Evolutionary conservation across 2,113 vertebrate species (phyloP).

Genomic region (Pungitius pungitius): DNA sequence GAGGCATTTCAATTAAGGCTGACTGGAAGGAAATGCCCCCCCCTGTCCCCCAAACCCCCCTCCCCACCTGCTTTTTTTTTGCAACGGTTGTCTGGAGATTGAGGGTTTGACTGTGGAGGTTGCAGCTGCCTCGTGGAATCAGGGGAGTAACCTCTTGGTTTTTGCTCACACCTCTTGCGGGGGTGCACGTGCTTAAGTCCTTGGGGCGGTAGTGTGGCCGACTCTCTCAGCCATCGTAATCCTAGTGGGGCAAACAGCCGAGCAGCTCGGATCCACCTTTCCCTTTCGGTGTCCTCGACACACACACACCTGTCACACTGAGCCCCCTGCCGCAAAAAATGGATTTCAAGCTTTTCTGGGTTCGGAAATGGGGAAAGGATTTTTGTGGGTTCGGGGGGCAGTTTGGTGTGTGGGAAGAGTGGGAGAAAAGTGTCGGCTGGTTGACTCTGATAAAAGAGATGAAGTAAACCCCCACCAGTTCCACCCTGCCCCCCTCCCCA

Average conservation of each 20-base stretch:
- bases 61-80: background rate
- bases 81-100: slow-evolving; percentile 63
- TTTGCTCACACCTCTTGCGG: slow-evolving; percentile 20
- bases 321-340: slow-evolving; percentile 45
- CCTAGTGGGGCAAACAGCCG: background rate
- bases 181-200: background rate
- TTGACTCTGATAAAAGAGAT: slow-evolving; percentile 41
- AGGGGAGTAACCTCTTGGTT: slow-evolving; percentile 55
- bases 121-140: slow-evolving; percentile 73
- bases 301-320: slow-evolving; percentile 30
- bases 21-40: slow-evolving; percentile 19
- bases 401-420: slow-evolving; percentile 14
- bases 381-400: slow-evolving; percentile 1
- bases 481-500: background rate
- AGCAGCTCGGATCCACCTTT: background rate
- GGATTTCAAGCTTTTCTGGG: slow-evolving; percentile 57
- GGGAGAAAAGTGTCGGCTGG: slow-evolving; percentile 5
- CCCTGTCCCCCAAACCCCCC: background rate
- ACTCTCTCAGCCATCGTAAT: background rate
- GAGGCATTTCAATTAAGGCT: slow-evolving; percentile 34
- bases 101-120: slow-evolving; percentile 42
- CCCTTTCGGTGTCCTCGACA: background rate
- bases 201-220: background rate
- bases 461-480: background rate
- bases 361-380: slow-evolving; percentile 49